Conservation (phyloP, 2,797 vertebrate genomes). For the Menidia menidia region DNA sequence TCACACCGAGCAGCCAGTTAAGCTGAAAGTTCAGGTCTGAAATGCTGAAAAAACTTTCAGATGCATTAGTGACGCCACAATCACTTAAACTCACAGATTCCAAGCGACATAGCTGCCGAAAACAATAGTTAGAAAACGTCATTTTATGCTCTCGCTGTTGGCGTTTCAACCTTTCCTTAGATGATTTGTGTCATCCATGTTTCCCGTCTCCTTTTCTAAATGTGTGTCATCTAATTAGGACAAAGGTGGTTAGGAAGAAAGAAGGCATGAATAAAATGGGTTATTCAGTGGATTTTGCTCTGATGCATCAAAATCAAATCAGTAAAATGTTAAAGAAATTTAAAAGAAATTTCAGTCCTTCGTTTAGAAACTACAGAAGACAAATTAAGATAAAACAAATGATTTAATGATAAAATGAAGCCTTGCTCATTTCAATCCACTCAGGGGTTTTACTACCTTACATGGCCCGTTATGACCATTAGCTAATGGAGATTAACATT, state of each 20-base stretch:
- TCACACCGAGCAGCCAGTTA: constrained; percentile 30
- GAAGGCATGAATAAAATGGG: neutral
- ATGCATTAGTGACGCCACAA: constrained; percentile 33
- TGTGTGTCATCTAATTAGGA: neutral
- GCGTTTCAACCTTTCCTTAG: neutral
- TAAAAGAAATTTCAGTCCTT: neutral
- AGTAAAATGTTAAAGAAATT: neutral
- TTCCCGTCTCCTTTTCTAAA: constrained; percentile 1
- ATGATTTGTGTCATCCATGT: neutral
- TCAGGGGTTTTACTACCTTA: constrained; percentile 9
- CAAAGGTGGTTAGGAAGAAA: neutral
- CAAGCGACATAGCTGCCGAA: constrained; percentile 4
- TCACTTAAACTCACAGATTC: constrained; percentile 14
- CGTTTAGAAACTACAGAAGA: neutral
- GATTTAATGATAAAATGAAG: neutral
- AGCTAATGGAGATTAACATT: constrained; percentile 19
- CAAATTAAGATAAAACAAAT: neutral
- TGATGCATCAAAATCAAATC: no score
- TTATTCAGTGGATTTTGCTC: neutral
- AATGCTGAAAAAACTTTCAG: constrained; percentile 24
- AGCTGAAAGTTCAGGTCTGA: constrained; percentile 27
- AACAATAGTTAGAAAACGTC: neutral
- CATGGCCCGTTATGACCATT: constrained; percentile 9
- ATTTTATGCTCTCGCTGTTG: no score
- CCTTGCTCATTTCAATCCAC: constrained; percentile 12